Conservation (phyloP, 2,888 invertebrate genomes). For the Dioctria linearis region DNA sequence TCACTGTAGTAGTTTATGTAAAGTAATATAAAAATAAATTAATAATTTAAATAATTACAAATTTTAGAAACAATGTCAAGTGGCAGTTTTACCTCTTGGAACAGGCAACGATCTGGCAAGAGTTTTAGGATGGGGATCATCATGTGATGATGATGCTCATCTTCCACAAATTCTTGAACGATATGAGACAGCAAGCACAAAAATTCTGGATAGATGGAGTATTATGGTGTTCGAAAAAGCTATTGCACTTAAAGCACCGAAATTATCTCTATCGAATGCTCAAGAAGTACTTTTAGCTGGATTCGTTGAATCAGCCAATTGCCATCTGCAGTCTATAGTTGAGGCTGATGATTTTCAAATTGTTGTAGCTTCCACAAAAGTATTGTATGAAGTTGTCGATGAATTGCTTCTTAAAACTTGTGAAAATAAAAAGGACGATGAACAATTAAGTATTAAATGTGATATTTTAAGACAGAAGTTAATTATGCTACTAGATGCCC, state of each 20-base stretch:
- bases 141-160: constrained; percentile 96
- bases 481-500: constrained; percentile 79
- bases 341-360: constrained; percentile 84
- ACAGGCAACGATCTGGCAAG: constrained; percentile 97
- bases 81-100: constrained; percentile 94
- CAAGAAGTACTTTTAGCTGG: constrained; percentile 75
- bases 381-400: constrained; percentile 84
- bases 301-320: constrained; percentile 84
- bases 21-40: not conserved
- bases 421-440: constrained; percentile 76
- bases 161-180: constrained; percentile 92
- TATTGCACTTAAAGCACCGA: constrained; percentile 75
- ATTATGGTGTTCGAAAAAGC: constrained; percentile 93
- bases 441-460: constrained; percentile 78
- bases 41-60: not conserved
- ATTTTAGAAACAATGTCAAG: constrained; percentile 88
- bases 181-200: constrained; percentile 96
- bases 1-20: not conserved
- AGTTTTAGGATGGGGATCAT: constrained; percentile 96
- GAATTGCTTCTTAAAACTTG: constrained; percentile 79
- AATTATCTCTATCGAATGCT: constrained; percentile 72
- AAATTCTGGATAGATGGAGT: constrained; percentile 98
- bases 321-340: constrained; percentile 88
- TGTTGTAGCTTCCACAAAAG: constrained; percentile 81
- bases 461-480: constrained; percentile 82